Evolutionary conservation across 2,888 invertebrate genomes (phyloP).

Genomic region (Cataglyphis livida): DNA sequence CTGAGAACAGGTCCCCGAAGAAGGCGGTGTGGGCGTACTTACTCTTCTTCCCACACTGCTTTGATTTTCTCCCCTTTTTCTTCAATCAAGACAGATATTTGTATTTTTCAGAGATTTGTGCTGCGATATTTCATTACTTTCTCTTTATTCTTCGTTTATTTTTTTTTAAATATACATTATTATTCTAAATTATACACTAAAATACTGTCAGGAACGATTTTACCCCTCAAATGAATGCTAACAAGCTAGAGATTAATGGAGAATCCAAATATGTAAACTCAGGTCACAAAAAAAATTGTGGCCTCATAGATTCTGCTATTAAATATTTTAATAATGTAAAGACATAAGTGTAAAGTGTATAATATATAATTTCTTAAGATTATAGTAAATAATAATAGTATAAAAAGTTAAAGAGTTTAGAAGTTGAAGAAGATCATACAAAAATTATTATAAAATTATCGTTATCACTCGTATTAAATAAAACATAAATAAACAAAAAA

Average conservation of each 20-base stretch:
- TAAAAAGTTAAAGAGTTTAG: background rate
- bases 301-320: background rate
- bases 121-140: constrained; percentile 7
- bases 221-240: background rate
- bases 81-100: background rate
- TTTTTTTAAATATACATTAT: background rate
- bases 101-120: background rate
- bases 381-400: background rate
- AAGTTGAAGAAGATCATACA: background rate
- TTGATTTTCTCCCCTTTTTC: constrained; percentile 41
- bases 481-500: background rate
- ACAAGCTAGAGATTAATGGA: background rate
- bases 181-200: background rate
- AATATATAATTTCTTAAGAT: background rate
- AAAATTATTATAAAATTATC: background rate
- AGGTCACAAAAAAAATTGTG: background rate
- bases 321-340: background rate
- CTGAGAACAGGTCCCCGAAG: constrained; percentile 77
- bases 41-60: constrained; percentile 54
- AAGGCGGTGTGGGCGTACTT: constrained; percentile 78
- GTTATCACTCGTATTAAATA: background rate
- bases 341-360: too few relatives aligned
- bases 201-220: background rate
- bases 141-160: background rate
- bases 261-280: background rate